Conservation (phyloP, 2,797 vertebrate species). For the Gastrophryne carolinensis region DNA sequence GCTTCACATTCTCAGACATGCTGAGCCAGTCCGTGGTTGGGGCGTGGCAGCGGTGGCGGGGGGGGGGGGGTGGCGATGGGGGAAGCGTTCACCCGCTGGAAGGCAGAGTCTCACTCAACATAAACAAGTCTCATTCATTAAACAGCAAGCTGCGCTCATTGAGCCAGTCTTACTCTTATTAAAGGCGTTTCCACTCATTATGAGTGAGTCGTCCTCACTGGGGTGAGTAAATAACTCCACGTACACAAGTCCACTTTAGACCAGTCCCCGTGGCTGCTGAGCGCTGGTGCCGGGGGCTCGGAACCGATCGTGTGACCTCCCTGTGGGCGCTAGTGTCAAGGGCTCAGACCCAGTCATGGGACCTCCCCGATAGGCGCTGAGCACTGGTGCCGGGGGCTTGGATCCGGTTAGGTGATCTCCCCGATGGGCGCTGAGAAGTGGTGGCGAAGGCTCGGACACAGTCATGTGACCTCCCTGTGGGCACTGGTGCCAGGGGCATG, state of each 20-base stretch:
- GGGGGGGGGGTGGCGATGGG: neutral
- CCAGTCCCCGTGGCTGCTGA: neutral
- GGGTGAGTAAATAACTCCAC: conserved; percentile 41
- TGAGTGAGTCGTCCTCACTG: conserved; percentile 51
- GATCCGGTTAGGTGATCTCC: no score
- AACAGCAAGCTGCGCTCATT: conserved; percentile 38
- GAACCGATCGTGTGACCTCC: neutral
- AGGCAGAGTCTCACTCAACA: conserved; percentile 46
- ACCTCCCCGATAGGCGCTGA: no score
- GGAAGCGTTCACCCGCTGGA: conserved; percentile 29
- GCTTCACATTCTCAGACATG: conserved; percentile 41
- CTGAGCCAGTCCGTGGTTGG: conserved; percentile 47
- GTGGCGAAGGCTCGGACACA: no score
- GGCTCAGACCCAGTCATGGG: no score
- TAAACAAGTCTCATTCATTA: conserved; percentile 22
- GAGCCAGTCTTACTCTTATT: conserved; percentile 29
- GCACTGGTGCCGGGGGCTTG: no score
- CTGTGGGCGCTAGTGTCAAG: no score
- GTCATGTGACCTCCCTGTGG: no score
- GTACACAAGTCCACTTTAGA: conserved; percentile 37
- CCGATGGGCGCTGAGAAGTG: no score
- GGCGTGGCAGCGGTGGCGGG: neutral
- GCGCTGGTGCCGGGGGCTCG: neutral
- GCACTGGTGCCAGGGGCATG: no score
- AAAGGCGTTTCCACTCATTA: conserved; percentile 47